A percentile compares a stretch with the other conserved stretches of the same genome.
Conservation (phyloP, 1,140 invertebrate species). For the Pectinophora gossypiella region DNA sequence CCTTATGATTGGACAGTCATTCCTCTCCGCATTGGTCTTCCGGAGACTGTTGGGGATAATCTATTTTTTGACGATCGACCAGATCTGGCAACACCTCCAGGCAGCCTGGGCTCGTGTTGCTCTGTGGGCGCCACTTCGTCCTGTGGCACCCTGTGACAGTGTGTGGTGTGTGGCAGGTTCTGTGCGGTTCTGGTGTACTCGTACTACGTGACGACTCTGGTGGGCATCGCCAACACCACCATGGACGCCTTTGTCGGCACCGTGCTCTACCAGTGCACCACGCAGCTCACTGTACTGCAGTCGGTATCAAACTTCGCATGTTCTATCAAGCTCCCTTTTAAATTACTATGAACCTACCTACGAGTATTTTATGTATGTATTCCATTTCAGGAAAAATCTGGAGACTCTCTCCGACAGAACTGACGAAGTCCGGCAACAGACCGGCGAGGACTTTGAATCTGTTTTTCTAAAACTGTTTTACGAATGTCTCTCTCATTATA, state of each 20-base stretch:
- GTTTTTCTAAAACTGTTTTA: conserved; percentile 28
- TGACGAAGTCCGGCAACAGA: background rate
- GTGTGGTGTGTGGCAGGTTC: conserved; percentile 34
- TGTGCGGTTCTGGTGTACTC: conserved; percentile 43
- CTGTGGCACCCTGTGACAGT: too few species aligned
- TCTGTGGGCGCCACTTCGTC: too few species aligned
- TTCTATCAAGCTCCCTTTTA: background rate
- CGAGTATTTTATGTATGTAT: too few species aligned
- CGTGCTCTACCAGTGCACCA: conserved; percentile 49
- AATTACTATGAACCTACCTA: too few species aligned
- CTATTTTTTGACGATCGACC: too few species aligned
- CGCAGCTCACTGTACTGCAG: conserved; percentile 50
- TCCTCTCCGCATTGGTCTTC: too few species aligned
- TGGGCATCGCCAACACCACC: conserved; percentile 59
- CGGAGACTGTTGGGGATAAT: too few species aligned
- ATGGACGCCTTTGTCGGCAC: conserved; percentile 62
- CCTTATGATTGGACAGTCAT: too few species aligned
- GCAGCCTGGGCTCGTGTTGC: too few species aligned
- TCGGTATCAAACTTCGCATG: conserved; percentile 6
- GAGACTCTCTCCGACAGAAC: background rate
- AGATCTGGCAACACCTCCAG: too few species aligned
- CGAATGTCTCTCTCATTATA: conserved; percentile 32
- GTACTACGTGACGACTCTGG: conserved; percentile 55
- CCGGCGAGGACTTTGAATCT: conserved; percentile 12
- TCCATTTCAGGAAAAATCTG: background rate